Conservation (phyloP, 2,888 invertebrate genomes). For the Mythimna loreyi region DNA sequence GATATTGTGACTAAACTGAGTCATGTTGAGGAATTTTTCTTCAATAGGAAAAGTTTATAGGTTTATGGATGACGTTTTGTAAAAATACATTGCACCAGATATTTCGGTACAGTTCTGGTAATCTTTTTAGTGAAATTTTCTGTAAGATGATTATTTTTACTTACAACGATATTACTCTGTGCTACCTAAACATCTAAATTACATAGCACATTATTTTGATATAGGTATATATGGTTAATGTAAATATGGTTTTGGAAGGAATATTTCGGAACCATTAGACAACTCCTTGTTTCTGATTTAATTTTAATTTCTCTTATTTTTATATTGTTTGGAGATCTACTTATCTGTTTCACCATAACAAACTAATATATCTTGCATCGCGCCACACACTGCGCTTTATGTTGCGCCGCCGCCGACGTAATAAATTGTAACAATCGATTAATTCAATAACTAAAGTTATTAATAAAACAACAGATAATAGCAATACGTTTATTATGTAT, state of each 20-base stretch:
- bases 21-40: not conserved
- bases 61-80: not conserved
- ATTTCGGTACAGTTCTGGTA: not conserved
- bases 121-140: no score
- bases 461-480: constrained; percentile 71
- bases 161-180: not conserved
- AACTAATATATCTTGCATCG: not conserved
- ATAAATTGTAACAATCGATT: constrained; percentile 56
- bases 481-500: constrained; percentile 66
- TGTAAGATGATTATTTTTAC: not conserved
- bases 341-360: not conserved
- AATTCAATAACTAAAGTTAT: constrained; percentile 62
- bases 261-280: no score
- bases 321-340: not conserved
- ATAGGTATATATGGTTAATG: no score
- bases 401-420: constrained; percentile 39
- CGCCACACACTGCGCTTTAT: constrained; percentile 29
- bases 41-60: not conserved
- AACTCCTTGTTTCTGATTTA: no score
- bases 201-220: no score
- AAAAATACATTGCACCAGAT: not conserved
- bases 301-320: not conserved
- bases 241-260: no score
- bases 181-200: no score
- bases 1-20: not conserved